Evolutionary conservation across 2,797 vertebrate genomes (phyloP), one percentile per base, ranked within the genome.

Genomic region (Chrysocyon brachyurus): DNA sequence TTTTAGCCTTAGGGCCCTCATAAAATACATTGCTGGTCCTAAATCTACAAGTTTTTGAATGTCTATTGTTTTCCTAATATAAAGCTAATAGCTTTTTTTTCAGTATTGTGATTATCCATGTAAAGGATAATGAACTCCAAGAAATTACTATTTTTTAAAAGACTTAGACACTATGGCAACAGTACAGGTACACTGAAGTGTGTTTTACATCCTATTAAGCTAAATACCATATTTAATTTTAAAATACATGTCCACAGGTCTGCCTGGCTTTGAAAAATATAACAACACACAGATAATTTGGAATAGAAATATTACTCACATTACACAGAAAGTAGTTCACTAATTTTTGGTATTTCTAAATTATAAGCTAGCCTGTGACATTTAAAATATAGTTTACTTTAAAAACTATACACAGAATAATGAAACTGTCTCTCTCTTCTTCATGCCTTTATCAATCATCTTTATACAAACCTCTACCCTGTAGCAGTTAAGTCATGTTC

Each of bases 41-140:
- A 92, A 96, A 98, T 59, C 16, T 33, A 97, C 56, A 90, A 91
- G 49, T 22, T 79, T 92, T 96, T 81, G 63, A 95, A 78, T 57
- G 57, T 81, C 54, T 92, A 57, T 72, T 96, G 63, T 95, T 96
- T 97, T 94, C 66, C 90, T 96, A 97, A 97, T 95, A 98, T 95
- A 98, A 98, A 97, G 83, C 46, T 98, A 95, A 98, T 97, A 83
- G n/a, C 61, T 49, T 97, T 98, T 98, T 84, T 97, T 94, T 22
- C 36, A 12, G 28, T 91, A 91, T 79, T 70, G 36, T 96, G 91
- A 98, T 97, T 96, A 95, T 61, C 90, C 92, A 86, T 73, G 61
- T 92, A 97, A 98, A 97, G 95, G 66, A 97, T 95, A 88, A 95
- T 83, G 94, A 98, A 97, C 33, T 86, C 46, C 59, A 70, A 97